A percentile compares a stretch with the other conserved stretches of the same genome.
Conservation (phyloP, 1,140 invertebrate species). For the Nephotettix cincticeps region DNA sequence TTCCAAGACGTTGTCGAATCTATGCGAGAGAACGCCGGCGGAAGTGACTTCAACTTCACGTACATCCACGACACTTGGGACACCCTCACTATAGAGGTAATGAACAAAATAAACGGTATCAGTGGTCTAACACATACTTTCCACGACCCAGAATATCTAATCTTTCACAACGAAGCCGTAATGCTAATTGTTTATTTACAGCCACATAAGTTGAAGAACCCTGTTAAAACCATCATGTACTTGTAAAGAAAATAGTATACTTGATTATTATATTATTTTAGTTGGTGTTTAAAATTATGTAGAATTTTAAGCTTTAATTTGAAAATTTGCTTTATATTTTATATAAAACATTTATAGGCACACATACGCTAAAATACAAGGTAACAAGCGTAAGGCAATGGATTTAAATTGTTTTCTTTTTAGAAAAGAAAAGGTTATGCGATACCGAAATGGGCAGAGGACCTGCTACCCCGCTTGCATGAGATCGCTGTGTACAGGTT, state of each 20-base stretch:
- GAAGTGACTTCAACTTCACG: background rate
- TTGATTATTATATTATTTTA: too few relatives aligned
- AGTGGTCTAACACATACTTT: too few relatives aligned
- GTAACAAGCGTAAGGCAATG: background rate
- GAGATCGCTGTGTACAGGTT: conserved; percentile 57
- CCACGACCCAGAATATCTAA: too few relatives aligned
- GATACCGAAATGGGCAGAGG: conserved; percentile 69
- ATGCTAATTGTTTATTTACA: too few relatives aligned
- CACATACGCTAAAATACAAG: background rate
- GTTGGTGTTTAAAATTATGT: too few relatives aligned
- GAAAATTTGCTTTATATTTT: background rate
- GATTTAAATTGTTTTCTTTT: conserved; percentile 30
- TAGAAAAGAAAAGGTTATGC: conserved; percentile 65
- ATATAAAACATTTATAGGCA: background rate
- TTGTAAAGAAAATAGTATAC: background rate
- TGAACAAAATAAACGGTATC: too few relatives aligned
- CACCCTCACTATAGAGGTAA: background rate
- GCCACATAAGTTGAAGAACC: too few relatives aligned
- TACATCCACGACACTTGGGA: background rate
- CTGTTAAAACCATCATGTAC: background rate
- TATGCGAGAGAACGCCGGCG: background rate
- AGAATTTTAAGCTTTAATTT: background rate
- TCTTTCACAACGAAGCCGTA: too few relatives aligned
- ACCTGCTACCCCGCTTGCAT: conserved; percentile 56
- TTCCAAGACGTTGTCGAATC: background rate